Conservation (phyloP, 2,888 invertebrate species). For the Pachydiplax longipennis region DNA sequence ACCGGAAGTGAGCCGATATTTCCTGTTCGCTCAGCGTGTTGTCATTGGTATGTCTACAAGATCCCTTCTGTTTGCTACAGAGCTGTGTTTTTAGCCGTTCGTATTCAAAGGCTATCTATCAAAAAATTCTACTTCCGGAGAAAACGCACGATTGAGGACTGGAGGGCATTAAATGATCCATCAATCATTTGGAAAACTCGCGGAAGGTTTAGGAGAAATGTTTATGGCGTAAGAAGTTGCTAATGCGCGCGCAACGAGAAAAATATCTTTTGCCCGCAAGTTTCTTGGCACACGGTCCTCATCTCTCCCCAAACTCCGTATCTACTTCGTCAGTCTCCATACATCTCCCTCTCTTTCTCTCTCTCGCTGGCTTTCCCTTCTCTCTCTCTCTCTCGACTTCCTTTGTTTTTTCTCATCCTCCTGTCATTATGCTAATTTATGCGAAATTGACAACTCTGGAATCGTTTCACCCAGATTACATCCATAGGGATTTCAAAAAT, state of each 20-base stretch:
- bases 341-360: not conserved
- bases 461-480: too few relatives aligned
- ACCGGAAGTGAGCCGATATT: too few relatives aligned
- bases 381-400: not conserved
- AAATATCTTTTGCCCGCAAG: not conserved
- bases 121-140: not conserved
- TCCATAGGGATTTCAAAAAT: too few relatives aligned
- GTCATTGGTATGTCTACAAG: too few relatives aligned
- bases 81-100: not conserved
- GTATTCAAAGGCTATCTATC: not conserved
- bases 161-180: constrained; percentile 14
- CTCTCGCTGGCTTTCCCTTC: not conserved
- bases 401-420: not conserved
- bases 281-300: not conserved
- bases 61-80: too few relatives aligned
- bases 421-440: too few relatives aligned
- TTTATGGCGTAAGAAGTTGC: constrained; percentile 18
- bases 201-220: not conserved
- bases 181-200: constrained; percentile 8
- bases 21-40: too few relatives aligned
- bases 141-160: not conserved
- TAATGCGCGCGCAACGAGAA: constrained; percentile 6
- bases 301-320: not conserved
- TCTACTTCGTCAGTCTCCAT: not conserved
- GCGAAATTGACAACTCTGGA: too few relatives aligned